A percentile compares a stretch with the other conserved stretches of the same genome.
These are phyloP conservation scores for Todiramphus saurophagus DNA, from an alignment of 2,113 vertebrate genomes.

Conservation along the genomic window DNA sequence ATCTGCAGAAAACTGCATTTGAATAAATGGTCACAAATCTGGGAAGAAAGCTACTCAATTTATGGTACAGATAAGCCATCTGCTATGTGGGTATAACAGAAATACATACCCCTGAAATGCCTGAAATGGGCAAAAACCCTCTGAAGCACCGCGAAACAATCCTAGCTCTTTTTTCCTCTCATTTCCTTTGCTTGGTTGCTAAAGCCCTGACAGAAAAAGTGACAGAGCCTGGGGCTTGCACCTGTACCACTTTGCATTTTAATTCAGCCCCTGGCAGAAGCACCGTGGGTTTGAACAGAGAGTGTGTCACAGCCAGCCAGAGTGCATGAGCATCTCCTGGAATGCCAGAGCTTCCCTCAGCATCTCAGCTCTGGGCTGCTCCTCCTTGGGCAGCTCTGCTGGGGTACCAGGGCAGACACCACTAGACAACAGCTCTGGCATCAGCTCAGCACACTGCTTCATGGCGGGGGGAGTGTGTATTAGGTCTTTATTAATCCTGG, in stretches of 20 bases:
- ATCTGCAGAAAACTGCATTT: neutral
- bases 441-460: neutral
- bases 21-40: neutral
- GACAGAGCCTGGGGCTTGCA: neutral
- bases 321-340: neutral
- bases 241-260: accelerated
- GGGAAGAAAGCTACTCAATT: neutral
- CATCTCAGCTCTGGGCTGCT: neutral
- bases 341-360: accelerated
- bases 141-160: neutral
- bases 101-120: neutral
- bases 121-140: neutral
- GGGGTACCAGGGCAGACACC: too few species aligned
- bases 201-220: neutral
- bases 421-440: neutral
- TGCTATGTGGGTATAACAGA: neutral
- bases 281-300: accelerated
- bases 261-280: accelerated
- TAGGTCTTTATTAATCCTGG: neutral
- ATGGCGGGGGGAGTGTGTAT: too few species aligned
- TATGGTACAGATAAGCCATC: neutral
- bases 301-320: accelerated
- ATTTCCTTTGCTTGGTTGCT: neutral
- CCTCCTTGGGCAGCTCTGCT: too few species aligned
- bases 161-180: neutral